Percentiles rank a stretch among this genome's conserved stretches.
phyloP scores from a whole-genome alignment of 2,797 vertebrate genomes.

The Hydrolagus colliei region DNA sequence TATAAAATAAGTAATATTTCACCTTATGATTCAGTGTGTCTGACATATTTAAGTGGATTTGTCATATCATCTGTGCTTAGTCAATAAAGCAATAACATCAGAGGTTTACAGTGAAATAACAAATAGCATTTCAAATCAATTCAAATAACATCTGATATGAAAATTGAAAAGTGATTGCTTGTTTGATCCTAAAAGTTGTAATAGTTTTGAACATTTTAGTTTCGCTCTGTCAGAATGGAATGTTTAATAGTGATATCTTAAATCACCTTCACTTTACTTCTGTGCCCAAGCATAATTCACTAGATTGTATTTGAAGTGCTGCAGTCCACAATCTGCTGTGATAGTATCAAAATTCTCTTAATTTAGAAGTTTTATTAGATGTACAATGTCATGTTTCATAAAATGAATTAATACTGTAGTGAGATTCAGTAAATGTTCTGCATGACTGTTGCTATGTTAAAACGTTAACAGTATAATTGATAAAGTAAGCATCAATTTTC shows the following conservation, averaged over 20 bases:
- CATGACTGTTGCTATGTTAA: background rate
- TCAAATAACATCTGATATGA: background rate
- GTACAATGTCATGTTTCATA: background rate
- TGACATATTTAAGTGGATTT: constrained; percentile 22
- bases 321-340: background rate
- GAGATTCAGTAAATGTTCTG: background rate
- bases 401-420: background rate
- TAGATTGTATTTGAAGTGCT: background rate
- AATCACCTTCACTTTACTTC: background rate
- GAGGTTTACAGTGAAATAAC: constrained; percentile 17
- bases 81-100: background rate
- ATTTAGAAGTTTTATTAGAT: background rate
- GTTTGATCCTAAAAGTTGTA: background rate
- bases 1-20: constrained; percentile 23
- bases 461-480: background rate
- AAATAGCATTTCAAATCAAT: constrained; percentile 30
- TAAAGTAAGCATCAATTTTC: background rate
- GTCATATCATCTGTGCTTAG: constrained; percentile 1
- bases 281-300: background rate
- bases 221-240: background rate
- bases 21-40: constrained; percentile 21
- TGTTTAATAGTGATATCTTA: background rate
- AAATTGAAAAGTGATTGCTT: constrained; percentile 14
- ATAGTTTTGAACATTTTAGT: constrained; percentile 11
- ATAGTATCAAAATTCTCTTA: background rate